Conservation (phyloP, 2,113 vertebrate genomes). For the Todiramphus chloris region DNA sequence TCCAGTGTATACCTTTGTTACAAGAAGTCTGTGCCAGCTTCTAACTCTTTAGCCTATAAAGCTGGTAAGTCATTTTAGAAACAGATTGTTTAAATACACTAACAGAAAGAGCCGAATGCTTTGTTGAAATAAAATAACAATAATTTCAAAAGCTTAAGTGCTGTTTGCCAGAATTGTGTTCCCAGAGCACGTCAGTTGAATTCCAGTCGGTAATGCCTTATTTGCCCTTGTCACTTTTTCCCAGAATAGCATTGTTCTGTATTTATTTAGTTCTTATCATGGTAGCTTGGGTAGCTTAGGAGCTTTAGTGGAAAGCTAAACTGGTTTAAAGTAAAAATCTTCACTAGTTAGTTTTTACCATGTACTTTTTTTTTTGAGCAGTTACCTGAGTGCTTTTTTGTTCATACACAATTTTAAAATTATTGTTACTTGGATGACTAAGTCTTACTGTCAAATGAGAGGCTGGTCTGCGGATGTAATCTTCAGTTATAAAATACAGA, state of each 20-base stretch:
- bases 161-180: not conserved
- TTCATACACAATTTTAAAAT: not conserved
- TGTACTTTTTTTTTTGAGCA: not conserved
- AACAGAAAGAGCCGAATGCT: not conserved
- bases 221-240: not conserved
- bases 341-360: not conserved
- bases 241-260: not conserved
- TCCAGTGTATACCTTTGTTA: slow-evolving; percentile 97
- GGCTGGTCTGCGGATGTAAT: not conserved
- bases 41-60: slow-evolving; percentile 95
- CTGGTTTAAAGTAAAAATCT: not conserved
- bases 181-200: not conserved
- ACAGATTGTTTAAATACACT: not conserved
- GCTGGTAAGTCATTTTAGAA: slow-evolving; percentile 85
- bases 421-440: not conserved
- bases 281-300: not conserved
- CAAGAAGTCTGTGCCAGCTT: slow-evolving; percentile 97
- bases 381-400: not conserved
- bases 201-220: not conserved
- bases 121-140: not conserved
- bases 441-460: not conserved
- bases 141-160: not conserved
- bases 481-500: not conserved
- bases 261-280: not conserved
- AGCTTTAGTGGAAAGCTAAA: not conserved